A percentile compares a stretch with the other conserved stretches of the same genome.
phyloP scores from a whole-genome alignment of 2,797 vertebrate genomes.

The Protonibea diacanthus region DNA sequence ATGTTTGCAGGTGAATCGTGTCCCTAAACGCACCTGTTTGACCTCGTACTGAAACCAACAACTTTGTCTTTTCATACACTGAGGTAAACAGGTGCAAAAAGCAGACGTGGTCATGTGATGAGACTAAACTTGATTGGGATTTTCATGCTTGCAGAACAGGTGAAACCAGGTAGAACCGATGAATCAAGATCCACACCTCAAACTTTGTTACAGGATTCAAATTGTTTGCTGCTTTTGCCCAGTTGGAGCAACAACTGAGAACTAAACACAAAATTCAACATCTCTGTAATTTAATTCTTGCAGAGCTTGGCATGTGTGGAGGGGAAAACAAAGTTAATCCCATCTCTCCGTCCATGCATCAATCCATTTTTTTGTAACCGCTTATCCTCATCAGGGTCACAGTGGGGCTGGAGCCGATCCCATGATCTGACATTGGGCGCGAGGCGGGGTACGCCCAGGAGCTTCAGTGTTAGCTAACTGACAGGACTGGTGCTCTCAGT shows the following conservation, averaged over 20 bases:
- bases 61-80: background rate
- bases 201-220: background rate
- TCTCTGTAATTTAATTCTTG: background rate
- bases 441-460: too few species aligned
- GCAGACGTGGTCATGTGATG: too few species aligned
- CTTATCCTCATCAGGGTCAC: too few species aligned
- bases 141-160: background rate
- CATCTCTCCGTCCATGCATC: too few species aligned
- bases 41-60: background rate
- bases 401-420: too few species aligned
- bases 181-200: background rate
- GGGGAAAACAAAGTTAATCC: too few species aligned
- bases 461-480: too few species aligned
- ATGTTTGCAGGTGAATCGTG: background rate
- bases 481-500: too few species aligned
- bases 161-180: background rate
- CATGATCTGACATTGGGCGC: too few species aligned
- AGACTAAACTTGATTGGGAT: background rate
- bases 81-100: background rate
- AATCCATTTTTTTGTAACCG: too few species aligned
- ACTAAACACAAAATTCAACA: background rate
- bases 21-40: background rate
- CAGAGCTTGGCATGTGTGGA: too few species aligned
- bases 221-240: background rate
- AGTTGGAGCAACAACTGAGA: background rate